Base-by-base conservation (phyloP, 1,140 invertebrate genomes). In the Drosophila rufa region DNA sequence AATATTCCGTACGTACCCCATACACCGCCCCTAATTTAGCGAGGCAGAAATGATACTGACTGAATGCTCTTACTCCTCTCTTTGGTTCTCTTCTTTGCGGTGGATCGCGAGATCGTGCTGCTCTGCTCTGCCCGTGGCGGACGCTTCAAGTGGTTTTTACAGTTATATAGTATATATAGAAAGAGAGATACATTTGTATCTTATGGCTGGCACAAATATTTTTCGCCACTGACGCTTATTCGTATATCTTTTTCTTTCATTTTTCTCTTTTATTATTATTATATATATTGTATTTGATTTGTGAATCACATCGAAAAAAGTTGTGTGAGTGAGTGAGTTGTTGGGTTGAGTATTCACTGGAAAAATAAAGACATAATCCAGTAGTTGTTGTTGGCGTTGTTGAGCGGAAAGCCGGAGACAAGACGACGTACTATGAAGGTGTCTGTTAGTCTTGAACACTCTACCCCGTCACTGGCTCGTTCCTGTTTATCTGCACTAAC, bases 171-270 rank as follows among this genome's bases (percentile, higher is more conserved):
- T 69, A 71, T 71, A 68, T 64, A n/a, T 11, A 50, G 68, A 42
- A 62, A 75, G 64, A 71, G 62, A 79, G 50, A 69, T 69, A 80
- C 68, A 69, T 73, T 80, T 87, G 79, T 85, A 79, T 85, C 83
- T 82, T 79, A 69, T 74, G 68, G 84, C 80, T 78, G 83, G 83
- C 80, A 87, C 80, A 87, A 87, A 87, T 89, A 87, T 83, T 89
- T 87, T 87, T 87, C 77, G 83, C 83, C 68, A 67, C 76, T 77
- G 66, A 65, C 75, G 51, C 58, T 55, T 42, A 19, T 66, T 79
- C 46, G 46, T 60, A 53, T 50, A 51, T 74, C 66, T 85, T 73
- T 80, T 61, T 66, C 51, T 17, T 68, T 65, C n/a, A 51, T 25
- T 25, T 48, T 43, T 77, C 55, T 58, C 81, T 75, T 82, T 87